Base-by-base conservation (phyloP, 1,140 invertebrate species). In the Cotesia typhae region DNA sequence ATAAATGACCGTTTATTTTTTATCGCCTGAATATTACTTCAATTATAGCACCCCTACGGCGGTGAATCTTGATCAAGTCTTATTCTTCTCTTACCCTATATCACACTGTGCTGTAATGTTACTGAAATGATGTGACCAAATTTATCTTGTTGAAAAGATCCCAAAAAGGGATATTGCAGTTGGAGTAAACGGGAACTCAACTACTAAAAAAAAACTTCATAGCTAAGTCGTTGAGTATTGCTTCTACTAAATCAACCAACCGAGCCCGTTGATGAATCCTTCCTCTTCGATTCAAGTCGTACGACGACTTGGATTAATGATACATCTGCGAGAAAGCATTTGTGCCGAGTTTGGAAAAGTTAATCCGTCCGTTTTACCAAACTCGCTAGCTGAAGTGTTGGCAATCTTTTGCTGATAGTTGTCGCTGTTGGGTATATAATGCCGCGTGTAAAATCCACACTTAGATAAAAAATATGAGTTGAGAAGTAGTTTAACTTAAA, bases 301-400 rank as follows among this genome's bases (percentile, higher is more conserved):
- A 38, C 67, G 38, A 47, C n/a, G 38, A 17, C 71, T 71, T 78
- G 70, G 76, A 79, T 78, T 78, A 79, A 79, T 78, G 76, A 71
- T 68, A 74, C 75, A 78, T 74, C 75, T 79, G 78, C 67, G 66
- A n/a, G 70, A 76, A 75, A 75, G 70, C 76, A 71, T 69, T 41
- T 51, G 57, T 65, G 71, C 70, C 71, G 75, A 76, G 59, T 73
- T 74, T 53, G 67, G 71, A 73, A 79, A 74, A 77, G 75, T 75
- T 76, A 64, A 77, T 78, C 74, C 74, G 74, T 77, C 65, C 68
- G 52, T 60, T 55, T 70, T 47, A 72, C 72, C 38, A 52, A 47
- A 47, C 41, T 47, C 6, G 6, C 41, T 6, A 47, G 17, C 20
- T 20, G 20, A 35, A 28, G 57, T 9, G 57, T 20, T 4, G 36